Percentiles rank a stretch among this genome's conserved stretches.
Evolutionary conservation across 2,888 invertebrate species (phyloP).

Genomic region (Arrhopalites spinosus): DNA sequence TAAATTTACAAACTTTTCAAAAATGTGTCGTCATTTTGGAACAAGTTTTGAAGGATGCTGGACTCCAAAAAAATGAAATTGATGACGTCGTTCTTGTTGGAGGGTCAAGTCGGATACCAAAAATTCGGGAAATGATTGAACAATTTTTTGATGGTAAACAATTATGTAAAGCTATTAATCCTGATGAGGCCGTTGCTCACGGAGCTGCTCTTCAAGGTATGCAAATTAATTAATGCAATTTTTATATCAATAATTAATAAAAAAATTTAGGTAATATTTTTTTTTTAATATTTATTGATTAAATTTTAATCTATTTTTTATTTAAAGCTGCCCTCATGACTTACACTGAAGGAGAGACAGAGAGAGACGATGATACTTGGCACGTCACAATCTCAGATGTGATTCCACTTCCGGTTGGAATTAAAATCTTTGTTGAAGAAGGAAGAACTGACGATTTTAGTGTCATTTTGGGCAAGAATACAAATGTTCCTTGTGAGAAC

Average conservation of each 20-base stretch:
- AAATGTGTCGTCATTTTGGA: constrained; percentile 34
- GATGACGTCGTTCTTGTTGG: constrained; percentile 46
- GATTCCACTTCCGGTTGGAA: constrained; percentile 13
- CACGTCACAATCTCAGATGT: neutral
- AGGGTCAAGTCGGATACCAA: constrained; percentile 40
- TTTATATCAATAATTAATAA: too few relatives aligned
- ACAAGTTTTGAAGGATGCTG: constrained; percentile 8
- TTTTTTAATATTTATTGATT: too few relatives aligned
- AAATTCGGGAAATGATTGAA: constrained; percentile 29
- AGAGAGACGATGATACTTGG: neutral
- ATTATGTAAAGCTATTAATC: neutral
- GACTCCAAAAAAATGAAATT: constrained; percentile 25
- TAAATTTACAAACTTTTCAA: constrained; percentile 36
- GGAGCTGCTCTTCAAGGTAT: constrained; percentile 43
- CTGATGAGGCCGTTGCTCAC: constrained; percentile 30
- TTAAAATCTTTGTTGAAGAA: constrained; percentile 9
- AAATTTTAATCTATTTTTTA: too few relatives aligned
- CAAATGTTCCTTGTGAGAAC: constrained; percentile 1
- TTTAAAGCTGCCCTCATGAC: constrained; percentile 35
- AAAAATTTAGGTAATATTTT: too few relatives aligned
- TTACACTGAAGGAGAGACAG: neutral
- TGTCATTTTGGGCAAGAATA: constrained; percentile 4
- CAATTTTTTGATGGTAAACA: constrained; percentile 31
- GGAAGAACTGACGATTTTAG: constrained; percentile 1
- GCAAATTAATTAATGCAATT: too few relatives aligned